A percentile compares a stretch with the other conserved stretches of the same genome.
These are phyloP conservation scores for Drosophila mojavensis DNA, from an alignment of 1,140 invertebrate genomes.

Conservation along the genomic window DNA sequence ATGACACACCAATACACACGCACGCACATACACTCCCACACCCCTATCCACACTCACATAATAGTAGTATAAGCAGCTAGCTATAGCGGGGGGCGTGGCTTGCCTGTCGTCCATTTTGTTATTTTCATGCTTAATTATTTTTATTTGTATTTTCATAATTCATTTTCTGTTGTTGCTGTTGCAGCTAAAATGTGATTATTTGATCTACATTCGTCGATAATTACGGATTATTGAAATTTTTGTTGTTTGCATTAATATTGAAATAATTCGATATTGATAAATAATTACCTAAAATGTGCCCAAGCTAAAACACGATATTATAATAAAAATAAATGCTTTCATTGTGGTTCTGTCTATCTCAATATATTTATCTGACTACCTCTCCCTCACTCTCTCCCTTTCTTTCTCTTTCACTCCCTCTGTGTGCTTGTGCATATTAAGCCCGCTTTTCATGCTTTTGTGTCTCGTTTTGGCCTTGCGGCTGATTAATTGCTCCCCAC, in stretches of 20 bases:
- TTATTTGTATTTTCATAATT: slow-evolving; percentile 72
- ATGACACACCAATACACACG: slow-evolving; percentile 17
- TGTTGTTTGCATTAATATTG: slow-evolving; percentile 80
- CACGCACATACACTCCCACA: slow-evolving; percentile 1
- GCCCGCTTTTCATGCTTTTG: neutral
- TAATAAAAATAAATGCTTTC: slow-evolving; percentile 59
- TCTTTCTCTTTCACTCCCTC: neutral
- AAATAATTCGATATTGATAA: slow-evolving; percentile 74
- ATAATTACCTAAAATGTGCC: slow-evolving; percentile 59
- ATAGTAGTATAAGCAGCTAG: neutral
- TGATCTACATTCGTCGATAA: slow-evolving; percentile 77
- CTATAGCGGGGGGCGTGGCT: neutral
- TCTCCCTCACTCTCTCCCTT: neutral
- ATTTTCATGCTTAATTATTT: slow-evolving; percentile 64
- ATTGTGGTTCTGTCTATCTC: slow-evolving; percentile 9
- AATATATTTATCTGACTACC: neutral
- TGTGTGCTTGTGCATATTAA: neutral
- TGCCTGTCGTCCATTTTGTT: slow-evolving; percentile 33
- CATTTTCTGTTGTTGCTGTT: slow-evolving; percentile 54
- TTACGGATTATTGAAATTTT: slow-evolving; percentile 80
- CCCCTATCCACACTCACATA: neutral
- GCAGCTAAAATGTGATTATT: slow-evolving; percentile 73
- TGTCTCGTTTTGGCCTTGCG: slow-evolving; percentile 2
- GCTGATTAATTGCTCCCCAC: slow-evolving; percentile 28
- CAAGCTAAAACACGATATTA: slow-evolving; percentile 33